Evolutionary conservation across 2,113 vertebrate species (phyloP).

Genomic region (Mesembrinibis cayennensis): DNA sequence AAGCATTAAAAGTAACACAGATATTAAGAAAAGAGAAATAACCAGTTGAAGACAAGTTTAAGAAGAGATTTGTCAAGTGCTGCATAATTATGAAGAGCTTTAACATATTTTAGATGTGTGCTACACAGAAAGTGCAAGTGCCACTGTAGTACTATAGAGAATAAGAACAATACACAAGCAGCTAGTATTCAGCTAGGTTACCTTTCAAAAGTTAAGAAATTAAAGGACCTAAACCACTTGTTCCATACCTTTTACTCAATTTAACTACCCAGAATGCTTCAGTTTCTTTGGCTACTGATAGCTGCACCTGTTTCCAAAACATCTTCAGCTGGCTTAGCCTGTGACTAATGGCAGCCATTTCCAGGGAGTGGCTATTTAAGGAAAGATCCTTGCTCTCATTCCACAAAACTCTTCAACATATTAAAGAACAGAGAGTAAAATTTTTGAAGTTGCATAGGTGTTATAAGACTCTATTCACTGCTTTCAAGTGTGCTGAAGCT

Average conservation of each 20-base stretch:
- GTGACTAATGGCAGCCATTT: slow-evolving; percentile 44
- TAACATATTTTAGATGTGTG: neutral
- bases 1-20: neutral
- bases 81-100: neutral
- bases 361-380: slow-evolving; percentile 50
- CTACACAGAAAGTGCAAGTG: neutral
- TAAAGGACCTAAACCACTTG: neutral
- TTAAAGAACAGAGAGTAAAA: neutral
- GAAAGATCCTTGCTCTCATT: slow-evolving; percentile 22
- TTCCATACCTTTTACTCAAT: neutral
- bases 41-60: neutral
- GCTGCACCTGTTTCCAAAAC: slow-evolving; percentile 52
- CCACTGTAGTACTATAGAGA: accelerated
- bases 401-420: neutral
- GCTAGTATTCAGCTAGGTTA: neutral
- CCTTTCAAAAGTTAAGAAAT: neutral
- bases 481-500: slow-evolving; percentile 12
- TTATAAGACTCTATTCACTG: neutral
- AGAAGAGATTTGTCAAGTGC: neutral
- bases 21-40: neutral
- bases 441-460: neutral
- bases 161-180: neutral
- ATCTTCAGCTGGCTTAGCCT: slow-evolving; percentile 27
- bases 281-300: neutral
- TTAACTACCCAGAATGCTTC: neutral